A percentile compares a stretch with the other conserved stretches of the same genome.
phyloP scores from a whole-genome alignment of 2,888 invertebrate genomes.

The Sesia bembeciformis region DNA sequence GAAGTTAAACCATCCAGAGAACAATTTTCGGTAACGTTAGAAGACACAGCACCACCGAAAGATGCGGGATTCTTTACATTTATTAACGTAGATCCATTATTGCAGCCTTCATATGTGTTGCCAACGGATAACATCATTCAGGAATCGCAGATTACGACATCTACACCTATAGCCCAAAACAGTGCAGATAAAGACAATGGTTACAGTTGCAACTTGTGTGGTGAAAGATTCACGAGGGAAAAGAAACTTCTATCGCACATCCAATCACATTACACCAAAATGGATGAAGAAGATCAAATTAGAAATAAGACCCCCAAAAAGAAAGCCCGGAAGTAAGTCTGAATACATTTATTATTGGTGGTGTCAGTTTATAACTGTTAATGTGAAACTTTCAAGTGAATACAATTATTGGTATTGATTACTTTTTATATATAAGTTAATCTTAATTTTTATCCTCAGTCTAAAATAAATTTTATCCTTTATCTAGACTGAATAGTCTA shows the following conservation, averaged over 20 bases:
- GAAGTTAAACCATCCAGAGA: constrained; percentile 14
- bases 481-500: too few relatives aligned
- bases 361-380: too few relatives aligned
- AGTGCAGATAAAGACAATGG: constrained; percentile 17
- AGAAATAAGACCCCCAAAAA: constrained; percentile 17
- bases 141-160: constrained; percentile 62
- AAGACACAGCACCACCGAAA: constrained; percentile 34
- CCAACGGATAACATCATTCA: constrained; percentile 60
- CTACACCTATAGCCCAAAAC: constrained; percentile 26
- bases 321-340: too few relatives aligned
- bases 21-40: constrained; percentile 37
- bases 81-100: constrained; percentile 58
- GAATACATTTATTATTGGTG: too few relatives aligned
- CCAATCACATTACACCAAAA: constrained; percentile 52
- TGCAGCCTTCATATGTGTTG: constrained; percentile 57
- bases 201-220: constrained; percentile 59
- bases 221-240: constrained; percentile 48
- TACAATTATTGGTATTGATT: too few relatives aligned
- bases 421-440: too few relatives aligned
- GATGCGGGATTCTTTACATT: constrained; percentile 55
- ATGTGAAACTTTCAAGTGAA: too few relatives aligned
- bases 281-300: constrained; percentile 47
- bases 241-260: constrained; percentile 59
- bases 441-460: too few relatives aligned
- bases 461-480: too few relatives aligned